A percentile compares a stretch with the other conserved stretches of the same genome.
phyloP scores from a whole-genome alignment of 2,888 invertebrate genomes.

The Ophion ventricosus region DNA sequence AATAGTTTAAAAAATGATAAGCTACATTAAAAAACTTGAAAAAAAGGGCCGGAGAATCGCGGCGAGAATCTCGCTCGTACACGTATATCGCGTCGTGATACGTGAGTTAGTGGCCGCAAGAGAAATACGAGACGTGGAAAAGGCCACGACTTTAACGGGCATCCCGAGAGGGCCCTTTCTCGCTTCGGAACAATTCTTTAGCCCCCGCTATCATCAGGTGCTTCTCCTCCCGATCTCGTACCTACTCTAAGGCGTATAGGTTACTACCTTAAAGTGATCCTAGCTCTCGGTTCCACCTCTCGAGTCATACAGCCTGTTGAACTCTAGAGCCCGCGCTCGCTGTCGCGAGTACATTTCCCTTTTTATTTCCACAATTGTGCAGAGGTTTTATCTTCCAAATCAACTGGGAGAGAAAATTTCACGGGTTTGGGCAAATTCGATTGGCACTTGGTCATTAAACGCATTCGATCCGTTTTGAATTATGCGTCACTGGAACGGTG shows the following conservation, averaged over 20 bases:
- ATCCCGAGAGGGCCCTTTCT: conserved; percentile 53
- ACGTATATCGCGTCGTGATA: conserved; percentile 18
- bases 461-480: too few species aligned
- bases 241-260: conserved; percentile 29
- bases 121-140: conserved; percentile 49
- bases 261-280: conserved; percentile 45
- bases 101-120: conserved; percentile 35
- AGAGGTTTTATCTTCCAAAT: too few species aligned
- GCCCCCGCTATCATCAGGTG: conserved; percentile 51
- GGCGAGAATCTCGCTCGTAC: conserved; percentile 2
- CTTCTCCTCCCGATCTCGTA: conserved; percentile 40
- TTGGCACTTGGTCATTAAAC: too few species aligned
- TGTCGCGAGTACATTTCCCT: conserved; percentile 28
- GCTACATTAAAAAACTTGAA: too few species aligned
- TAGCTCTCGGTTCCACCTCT: conserved; percentile 24
- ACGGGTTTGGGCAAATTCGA: too few species aligned
- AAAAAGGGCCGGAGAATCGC: neutral
- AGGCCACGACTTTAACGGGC: conserved; percentile 63
- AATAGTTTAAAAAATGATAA: neutral
- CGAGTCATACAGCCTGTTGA: conserved; percentile 52
- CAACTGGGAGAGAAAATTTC: too few species aligned
- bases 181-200: conserved; percentile 57
- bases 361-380: too few species aligned
- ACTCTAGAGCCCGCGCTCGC: conserved; percentile 36
- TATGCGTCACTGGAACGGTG: too few species aligned